Base-by-base conservation (phyloP, 2,797 vertebrate genomes). In the Monodelphis domestica region DNA sequence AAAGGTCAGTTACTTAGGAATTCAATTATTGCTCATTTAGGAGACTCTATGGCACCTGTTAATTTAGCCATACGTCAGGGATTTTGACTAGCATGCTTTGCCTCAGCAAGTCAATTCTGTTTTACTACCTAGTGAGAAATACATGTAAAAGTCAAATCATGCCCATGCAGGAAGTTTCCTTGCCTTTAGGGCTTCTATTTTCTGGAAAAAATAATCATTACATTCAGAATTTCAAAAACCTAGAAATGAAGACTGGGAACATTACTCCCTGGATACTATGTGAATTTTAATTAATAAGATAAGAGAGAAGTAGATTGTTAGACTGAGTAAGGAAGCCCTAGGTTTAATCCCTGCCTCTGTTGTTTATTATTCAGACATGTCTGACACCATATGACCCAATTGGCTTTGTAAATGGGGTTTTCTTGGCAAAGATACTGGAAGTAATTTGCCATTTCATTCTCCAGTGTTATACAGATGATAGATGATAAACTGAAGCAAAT, bases 1-100 rank as follows among this genome's bases (percentile, higher is more conserved):
- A n/a, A n/a, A n/a, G 45, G 29, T 93, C 88, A 94, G 45, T 70
- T 92, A 33, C 57, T 97, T 95, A 91, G 56, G 90, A 97, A 97
- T 55, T 95, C 92, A 96, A 15, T 26, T 0, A 0, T n/a, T 92
- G 57, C 57, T 54, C 96, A 90, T 91, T 97, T 91, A 92, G 12
- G 53, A 87, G 10, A 95, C 91, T 91, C 92, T 90, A 0, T 89
- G 70, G 9, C n/a, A 95, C 12, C 50, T 93, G 2, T 95, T 57
- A 91, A 17, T 28, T 94, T 54, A 95, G 15, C 52, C 51, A 5
- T 88, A 0, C n/a, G 78, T 59, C 63, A 54, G n/a, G 9, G n/a
- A 94, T 91, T 96, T 93, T 89, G 84, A 52, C 59, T 53, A 53
- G 24, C 1, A 0, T 78, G 38, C 87, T 90, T 93, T 93, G 29